Evolutionary conservation across 2,888 invertebrate genomes (phyloP).

Genomic region (Metacarcinus magister): DNA sequence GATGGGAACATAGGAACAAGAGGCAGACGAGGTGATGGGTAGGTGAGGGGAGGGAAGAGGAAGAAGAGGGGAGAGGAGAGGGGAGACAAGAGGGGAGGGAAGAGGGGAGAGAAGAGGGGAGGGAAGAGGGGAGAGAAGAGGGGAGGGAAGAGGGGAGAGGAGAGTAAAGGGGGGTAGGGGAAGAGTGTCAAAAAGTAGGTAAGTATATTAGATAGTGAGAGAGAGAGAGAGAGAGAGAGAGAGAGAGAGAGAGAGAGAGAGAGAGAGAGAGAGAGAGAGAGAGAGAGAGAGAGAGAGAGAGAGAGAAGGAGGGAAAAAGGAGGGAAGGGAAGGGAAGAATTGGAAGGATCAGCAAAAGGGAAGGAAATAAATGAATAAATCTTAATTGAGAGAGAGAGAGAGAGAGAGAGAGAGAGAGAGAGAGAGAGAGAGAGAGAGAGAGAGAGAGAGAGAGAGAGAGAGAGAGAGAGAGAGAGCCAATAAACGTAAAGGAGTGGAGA

Average conservation of each 20-base stretch:
- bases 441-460: no score
- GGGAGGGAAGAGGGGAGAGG: neutral
- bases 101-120: neutral
- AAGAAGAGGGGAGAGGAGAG: neutral
- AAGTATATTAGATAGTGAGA: neutral
- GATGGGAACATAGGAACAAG: neutral
- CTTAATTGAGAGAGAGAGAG: no score
- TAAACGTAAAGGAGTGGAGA: no score
- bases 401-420: no score
- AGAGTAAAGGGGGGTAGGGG: neutral
- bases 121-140: neutral
- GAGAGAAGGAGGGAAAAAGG: neutral
- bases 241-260: neutral
- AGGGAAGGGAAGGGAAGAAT: neutral
- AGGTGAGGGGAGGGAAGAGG: neutral
- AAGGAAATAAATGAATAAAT: no score
- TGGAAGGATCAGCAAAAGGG: no score
- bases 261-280: conserved; percentile 53
- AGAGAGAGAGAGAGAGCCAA: no score
- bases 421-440: no score
- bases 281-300: conserved; percentile 53
- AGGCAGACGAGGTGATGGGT: neutral
- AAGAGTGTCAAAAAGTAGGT: neutral
- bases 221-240: neutral
- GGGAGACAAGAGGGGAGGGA: neutral